Conservation (phyloP, 2,888 invertebrate genomes). For the Cryptocephalus moraei region DNA sequence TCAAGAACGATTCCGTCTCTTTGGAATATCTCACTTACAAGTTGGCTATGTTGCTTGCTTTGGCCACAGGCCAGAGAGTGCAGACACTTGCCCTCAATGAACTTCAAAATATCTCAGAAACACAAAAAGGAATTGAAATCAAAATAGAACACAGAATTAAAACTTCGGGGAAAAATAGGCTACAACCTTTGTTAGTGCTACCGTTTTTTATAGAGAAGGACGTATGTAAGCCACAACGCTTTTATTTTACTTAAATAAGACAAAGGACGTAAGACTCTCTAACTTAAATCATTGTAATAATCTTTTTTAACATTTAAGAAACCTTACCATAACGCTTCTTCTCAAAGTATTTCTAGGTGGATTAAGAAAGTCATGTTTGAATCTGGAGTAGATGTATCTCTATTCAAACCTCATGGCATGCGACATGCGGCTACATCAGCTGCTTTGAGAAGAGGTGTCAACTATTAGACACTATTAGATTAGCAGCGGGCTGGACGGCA, state of each 20-base stretch:
- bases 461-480: constrained; percentile 15
- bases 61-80: constrained; percentile 9
- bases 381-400: constrained; percentile 16
- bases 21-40: constrained; percentile 5
- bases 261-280: constrained; percentile 3
- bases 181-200: constrained; percentile 8
- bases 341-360: too few species aligned
- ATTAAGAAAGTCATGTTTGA: constrained; percentile 8
- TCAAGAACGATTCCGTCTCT: background rate
- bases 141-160: constrained; percentile 7
- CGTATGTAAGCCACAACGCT: too few species aligned
- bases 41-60: constrained; percentile 4
- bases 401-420: constrained; percentile 18
- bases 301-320: background rate
- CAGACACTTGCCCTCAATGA: constrained; percentile 8
- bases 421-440: constrained; percentile 20
- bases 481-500: constrained; percentile 18
- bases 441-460: constrained; percentile 14
- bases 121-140: constrained; percentile 5
- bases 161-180: constrained; percentile 4
- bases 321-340: background rate
- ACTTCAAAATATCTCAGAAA: constrained; percentile 1
- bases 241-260: too few species aligned
- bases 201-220: constrained; percentile 8
- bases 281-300: background rate